These are phyloP conservation scores for Tetramorium bicarinatum DNA, from an alignment of 2,888 invertebrate genomes.

Conservation along the genomic window DNA sequence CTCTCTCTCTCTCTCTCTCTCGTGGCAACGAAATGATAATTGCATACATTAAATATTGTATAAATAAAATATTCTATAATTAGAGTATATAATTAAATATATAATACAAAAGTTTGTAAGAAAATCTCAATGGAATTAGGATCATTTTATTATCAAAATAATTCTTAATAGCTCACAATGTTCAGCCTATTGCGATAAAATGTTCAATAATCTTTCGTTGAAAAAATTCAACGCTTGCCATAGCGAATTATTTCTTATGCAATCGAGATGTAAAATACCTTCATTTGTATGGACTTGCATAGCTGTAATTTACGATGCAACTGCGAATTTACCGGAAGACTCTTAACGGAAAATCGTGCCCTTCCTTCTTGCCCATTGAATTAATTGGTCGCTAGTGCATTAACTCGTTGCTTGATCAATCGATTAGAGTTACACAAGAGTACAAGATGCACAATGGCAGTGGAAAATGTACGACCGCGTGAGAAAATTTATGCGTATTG, in stretches of 20 bases:
- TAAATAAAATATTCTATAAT: not conserved
- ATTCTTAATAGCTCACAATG: not conserved
- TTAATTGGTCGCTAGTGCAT: conserved; percentile 62
- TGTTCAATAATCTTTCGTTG: not conserved
- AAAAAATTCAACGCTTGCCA: not conserved
- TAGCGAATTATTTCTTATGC: conserved; percentile 17
- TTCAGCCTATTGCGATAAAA: not conserved
- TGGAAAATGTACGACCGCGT: conserved; percentile 52
- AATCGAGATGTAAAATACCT: not conserved
- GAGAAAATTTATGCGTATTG: conserved; percentile 67
- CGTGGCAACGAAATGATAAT: not conserved
- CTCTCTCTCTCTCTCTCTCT: not conserved
- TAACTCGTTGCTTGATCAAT: conserved; percentile 54
- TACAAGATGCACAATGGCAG: not conserved
- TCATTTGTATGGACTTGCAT: not conserved
- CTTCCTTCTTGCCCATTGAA: conserved; percentile 14
- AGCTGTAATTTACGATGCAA: not conserved
- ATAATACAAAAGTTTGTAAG: not conserved
- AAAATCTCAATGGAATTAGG: not conserved
- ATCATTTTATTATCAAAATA: not conserved
- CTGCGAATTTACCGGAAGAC: not conserved
- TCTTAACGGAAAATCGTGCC: conserved; percentile 8
- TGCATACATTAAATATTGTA: not conserved
- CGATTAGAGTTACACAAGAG: conserved; percentile 71
- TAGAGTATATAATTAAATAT: not conserved